Evolutionary conservation across 37 sponge, comb jelly and placozoan genomes (phyloP).

Genomic region (Hormiphora californensis): DNA sequence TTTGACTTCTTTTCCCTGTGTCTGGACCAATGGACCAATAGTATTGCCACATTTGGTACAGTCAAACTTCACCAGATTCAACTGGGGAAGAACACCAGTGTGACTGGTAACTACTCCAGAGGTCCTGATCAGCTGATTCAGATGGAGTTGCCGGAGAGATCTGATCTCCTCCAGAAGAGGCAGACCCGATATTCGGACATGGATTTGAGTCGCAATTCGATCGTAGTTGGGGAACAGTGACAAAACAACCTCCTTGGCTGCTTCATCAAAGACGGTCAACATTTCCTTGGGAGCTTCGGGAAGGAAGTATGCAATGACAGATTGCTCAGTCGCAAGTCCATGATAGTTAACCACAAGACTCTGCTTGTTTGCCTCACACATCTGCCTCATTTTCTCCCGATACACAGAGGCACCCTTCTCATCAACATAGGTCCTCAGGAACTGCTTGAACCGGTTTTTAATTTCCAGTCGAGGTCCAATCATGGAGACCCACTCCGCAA

Average conservation of each 20-base stretch:
- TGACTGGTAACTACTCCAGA: slow-evolving; percentile 85
- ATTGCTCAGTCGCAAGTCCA: slow-evolving; percentile 66
- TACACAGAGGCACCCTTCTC: slow-evolving; percentile 79
- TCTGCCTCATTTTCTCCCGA: slow-evolving; percentile 86
- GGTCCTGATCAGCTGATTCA: slow-evolving; percentile 94
- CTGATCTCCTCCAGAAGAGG: slow-evolving; percentile 95
- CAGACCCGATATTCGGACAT: slow-evolving; percentile 86
- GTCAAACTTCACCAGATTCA: slow-evolving; percentile 93
- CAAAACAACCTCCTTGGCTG: slow-evolving; percentile 94
- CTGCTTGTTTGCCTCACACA: slow-evolving; percentile 93
- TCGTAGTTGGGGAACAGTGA: slow-evolving; percentile 87
- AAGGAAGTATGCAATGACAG: slow-evolving; percentile 93
- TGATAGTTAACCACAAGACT: slow-evolving; percentile 93
- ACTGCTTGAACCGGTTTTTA: slow-evolving; percentile 89
- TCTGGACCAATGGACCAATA: slow-evolving; percentile 90
- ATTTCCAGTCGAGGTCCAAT: slow-evolving; percentile 88
- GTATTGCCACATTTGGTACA: slow-evolving; percentile 88
- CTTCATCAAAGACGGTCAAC: slow-evolving; percentile 95
- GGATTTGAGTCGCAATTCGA: slow-evolving; percentile 77
- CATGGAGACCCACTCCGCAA: slow-evolving; percentile 98
- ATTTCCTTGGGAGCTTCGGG: slow-evolving; percentile 99
- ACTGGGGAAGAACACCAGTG: slow-evolving; percentile 96
- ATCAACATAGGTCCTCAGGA: slow-evolving; percentile 76
- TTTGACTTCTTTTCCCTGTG: slow-evolving; percentile 84
- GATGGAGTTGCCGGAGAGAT: slow-evolving; percentile 91